These are phyloP conservation scores for Maniola jurtina DNA, from an alignment of 1,140 invertebrate genomes.

Conservation along the genomic window DNA sequence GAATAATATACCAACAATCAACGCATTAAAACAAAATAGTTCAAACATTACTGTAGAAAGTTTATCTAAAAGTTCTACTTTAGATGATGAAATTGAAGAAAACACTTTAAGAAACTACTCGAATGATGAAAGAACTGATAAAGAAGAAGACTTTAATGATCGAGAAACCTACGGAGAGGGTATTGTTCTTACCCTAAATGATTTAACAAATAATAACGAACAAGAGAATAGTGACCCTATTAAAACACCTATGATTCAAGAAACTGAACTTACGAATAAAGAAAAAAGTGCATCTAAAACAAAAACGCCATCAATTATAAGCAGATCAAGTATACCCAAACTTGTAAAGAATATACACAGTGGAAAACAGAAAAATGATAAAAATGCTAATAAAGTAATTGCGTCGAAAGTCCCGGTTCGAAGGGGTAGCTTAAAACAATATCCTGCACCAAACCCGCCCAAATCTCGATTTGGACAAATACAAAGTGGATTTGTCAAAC, in stretches of 20 bases:
- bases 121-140: background rate
- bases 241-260: background rate
- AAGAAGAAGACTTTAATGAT: background rate
- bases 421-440: conserved; percentile 59
- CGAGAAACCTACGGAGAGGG: background rate
- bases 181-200: background rate
- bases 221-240: background rate
- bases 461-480: conserved; percentile 69
- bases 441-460: conserved; percentile 62
- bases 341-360: conserved; percentile 49
- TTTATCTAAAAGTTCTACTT: background rate
- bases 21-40: background rate
- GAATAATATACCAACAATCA: conserved; percentile 2
- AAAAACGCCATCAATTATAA: conserved; percentile 22
- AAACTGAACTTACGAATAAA: background rate
- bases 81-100: background rate
- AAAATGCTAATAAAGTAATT: conserved; percentile 56
- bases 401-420: conserved; percentile 67
- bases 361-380: conserved; percentile 56
- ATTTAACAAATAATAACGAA: background rate
- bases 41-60: background rate
- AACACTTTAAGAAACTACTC: background rate
- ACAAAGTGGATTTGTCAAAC: conserved; percentile 77
- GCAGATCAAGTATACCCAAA: conserved; percentile 68
- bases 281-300: conserved; percentile 3